A percentile compares a stretch with the other conserved stretches of the same genome.
These are phyloP conservation scores for Syngnathus acus DNA, from an alignment of 2,797 vertebrate species.

Conservation along the genomic window DNA sequence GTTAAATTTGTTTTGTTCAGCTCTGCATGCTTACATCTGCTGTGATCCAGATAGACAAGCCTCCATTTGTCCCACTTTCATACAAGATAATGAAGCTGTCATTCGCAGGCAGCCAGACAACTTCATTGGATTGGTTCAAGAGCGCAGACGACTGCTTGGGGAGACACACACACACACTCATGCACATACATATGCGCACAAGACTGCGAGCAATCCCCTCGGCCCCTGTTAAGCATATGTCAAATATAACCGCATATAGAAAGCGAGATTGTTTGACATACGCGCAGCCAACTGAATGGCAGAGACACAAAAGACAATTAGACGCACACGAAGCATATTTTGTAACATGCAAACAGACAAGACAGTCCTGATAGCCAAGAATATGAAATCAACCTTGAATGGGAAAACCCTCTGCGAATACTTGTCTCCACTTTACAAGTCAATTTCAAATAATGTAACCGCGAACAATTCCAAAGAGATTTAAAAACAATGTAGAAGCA, in stretches of 20 bases:
- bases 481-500: slow-evolving; percentile 35
- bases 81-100: slow-evolving; percentile 99
- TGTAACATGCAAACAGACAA: slow-evolving; percentile 64
- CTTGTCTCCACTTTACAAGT: slow-evolving; percentile 65
- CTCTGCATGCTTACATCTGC: slow-evolving; percentile 32
- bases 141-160: slow-evolving; percentile 65
- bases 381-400: slow-evolving; percentile 68
- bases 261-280: slow-evolving; percentile 57
- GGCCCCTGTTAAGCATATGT: slow-evolving; percentile 69
- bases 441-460: slow-evolving; percentile 61
- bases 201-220: slow-evolving; percentile 39
- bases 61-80: slow-evolving; percentile 98
- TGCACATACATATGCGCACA: slow-evolving; percentile 25
- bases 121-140: slow-evolving; percentile 89
- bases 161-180: slow-evolving; percentile 23
- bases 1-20: slow-evolving; percentile 17
- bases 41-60: slow-evolving; percentile 76
- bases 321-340: slow-evolving; percentile 31
- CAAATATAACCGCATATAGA: slow-evolving; percentile 70
- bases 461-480: slow-evolving; percentile 61
- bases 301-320: slow-evolving; percentile 37
- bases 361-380: slow-evolving; percentile 53
- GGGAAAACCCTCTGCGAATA: slow-evolving; percentile 59
- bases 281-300: slow-evolving; percentile 56
- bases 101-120: slow-evolving; percentile 85